These are phyloP conservation scores for Stratiomys singularior DNA, from an alignment of 2,888 invertebrate genomes.

Conservation along the genomic window DNA sequence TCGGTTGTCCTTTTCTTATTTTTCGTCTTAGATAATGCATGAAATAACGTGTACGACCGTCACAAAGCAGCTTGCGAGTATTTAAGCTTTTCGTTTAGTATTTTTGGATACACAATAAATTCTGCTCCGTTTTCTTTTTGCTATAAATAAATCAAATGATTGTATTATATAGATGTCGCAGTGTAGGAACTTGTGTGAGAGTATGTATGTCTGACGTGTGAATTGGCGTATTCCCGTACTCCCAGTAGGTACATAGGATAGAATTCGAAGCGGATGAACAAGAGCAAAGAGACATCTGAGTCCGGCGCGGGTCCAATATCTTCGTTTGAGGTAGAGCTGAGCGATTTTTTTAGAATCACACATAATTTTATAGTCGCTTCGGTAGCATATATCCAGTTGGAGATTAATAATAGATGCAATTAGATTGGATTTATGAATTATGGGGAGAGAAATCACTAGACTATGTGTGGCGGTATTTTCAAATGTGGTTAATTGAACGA, in stretches of 20 bases:
- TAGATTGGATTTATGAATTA: neutral
- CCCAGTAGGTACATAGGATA: conserved; percentile 10
- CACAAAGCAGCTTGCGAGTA: conserved; percentile 4
- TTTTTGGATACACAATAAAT: conserved; percentile 46
- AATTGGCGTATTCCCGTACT: neutral
- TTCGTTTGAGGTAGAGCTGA: conserved; percentile 34
- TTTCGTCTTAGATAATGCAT: conserved; percentile 44
- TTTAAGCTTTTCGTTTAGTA: conserved; percentile 24
- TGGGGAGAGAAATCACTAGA: conserved; percentile 6
- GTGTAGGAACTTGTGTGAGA: conserved; percentile 15
- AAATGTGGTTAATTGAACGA: neutral
- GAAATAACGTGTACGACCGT: conserved; percentile 21
- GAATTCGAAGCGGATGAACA: neutral
- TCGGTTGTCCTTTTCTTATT: conserved; percentile 36
- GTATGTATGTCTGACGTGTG: neutral
- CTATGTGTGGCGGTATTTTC: neutral
- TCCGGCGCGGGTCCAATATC: conserved; percentile 36
- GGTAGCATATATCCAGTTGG: conserved; percentile 25
- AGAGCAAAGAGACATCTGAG: conserved; percentile 20
- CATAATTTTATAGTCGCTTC: conserved; percentile 33
- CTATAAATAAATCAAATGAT: conserved; percentile 45
- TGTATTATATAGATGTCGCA: conserved; percentile 37
- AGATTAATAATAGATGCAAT: conserved; percentile 33
- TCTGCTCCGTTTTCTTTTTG: conserved; percentile 42
- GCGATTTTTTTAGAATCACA: conserved; percentile 43